These are phyloP conservation scores for Babyrousa celebensis DNA, from an alignment of 2,797 vertebrate genomes.

Conservation along the genomic window DNA sequence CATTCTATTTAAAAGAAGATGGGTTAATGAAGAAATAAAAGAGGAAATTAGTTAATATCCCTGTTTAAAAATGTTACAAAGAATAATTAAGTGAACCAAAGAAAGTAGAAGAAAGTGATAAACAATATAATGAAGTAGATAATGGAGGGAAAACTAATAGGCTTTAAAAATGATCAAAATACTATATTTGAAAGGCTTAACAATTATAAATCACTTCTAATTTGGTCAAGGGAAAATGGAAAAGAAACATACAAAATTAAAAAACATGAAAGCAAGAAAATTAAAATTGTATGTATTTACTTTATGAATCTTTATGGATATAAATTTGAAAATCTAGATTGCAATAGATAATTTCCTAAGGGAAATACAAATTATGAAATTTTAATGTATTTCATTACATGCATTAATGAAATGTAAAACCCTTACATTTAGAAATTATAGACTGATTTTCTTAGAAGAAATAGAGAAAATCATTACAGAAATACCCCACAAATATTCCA, in stretches of 20 bases:
- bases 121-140: background rate
- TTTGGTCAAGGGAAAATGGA: background rate
- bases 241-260: background rate
- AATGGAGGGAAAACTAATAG: background rate
- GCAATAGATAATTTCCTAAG: background rate
- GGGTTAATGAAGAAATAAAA: too few species aligned
- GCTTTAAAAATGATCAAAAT: background rate
- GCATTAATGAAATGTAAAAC: too few species aligned
- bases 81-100: too few species aligned
- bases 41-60: too few species aligned
- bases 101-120: too few species aligned
- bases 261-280: background rate
- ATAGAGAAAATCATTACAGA: background rate
- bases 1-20: too few species aligned
- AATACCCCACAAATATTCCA: background rate
- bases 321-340: background rate
- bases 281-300: background rate
- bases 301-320: background rate
- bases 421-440: background rate
- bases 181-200: background rate
- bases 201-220: background rate
- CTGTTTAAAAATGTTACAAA: too few species aligned
- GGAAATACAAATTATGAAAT: background rate
- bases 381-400: too few species aligned
- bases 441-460: background rate